Evolutionary conservation across 2,113 vertebrate genomes (phyloP).

Genomic region (Laticauda laticaudata): DNA sequence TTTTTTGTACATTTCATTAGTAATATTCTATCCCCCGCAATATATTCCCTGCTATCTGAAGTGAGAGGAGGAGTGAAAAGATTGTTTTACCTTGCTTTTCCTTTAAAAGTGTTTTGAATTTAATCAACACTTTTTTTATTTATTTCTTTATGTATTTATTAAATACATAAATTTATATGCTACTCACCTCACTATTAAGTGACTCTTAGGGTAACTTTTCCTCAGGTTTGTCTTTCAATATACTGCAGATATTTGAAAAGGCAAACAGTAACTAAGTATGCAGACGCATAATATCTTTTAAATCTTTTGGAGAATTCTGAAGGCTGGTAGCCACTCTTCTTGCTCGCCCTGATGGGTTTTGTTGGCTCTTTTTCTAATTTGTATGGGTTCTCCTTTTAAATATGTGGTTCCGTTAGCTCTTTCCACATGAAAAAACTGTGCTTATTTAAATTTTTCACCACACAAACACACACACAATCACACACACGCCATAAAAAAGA

Average conservation of each 20-base stretch:
- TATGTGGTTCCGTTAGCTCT: conserved; percentile 93
- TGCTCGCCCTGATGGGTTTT: neutral
- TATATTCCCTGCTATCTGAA: neutral
- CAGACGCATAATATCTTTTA: conserved; percentile 65
- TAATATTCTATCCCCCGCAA: neutral
- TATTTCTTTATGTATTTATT: neutral
- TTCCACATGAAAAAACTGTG: conserved; percentile 86
- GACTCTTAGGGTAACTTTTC: conserved; percentile 57
- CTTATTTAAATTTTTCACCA: conserved; percentile 81
- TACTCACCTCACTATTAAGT: neutral
- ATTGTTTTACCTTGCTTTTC: neutral
- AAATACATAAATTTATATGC: neutral
- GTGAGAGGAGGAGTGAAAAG: too few species aligned
- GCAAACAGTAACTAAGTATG: conserved; percentile 78
- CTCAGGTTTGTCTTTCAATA: conserved; percentile 70
- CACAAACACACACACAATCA: too few species aligned
- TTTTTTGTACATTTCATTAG: neutral
- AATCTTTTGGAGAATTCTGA: conserved; percentile 62
- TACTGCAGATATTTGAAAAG: conserved; percentile 81
- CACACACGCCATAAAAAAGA: neutral
- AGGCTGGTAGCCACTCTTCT: conserved; percentile 28
- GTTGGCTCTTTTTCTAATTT: conserved; percentile 62
- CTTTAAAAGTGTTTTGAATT: neutral
- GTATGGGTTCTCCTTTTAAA: conserved; percentile 91
- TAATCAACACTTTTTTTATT: neutral